phyloP scores from a whole-genome alignment of 2,888 invertebrate species.

The Teleiodes luculella region DNA sequence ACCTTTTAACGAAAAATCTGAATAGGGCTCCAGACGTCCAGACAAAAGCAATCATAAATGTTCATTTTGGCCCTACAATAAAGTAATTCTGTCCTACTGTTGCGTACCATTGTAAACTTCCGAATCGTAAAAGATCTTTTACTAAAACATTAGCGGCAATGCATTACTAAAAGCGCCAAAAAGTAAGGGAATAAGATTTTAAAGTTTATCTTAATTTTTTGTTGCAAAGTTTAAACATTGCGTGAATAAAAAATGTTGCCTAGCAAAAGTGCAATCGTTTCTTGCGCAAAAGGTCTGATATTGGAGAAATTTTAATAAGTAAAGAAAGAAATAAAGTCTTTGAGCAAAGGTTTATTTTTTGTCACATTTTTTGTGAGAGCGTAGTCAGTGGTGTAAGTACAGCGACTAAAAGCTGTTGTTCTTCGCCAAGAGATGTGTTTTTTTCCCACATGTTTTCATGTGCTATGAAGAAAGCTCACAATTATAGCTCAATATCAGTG shows the following conservation, averaged over 20 bases:
- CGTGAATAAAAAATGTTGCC: conserved; percentile 40
- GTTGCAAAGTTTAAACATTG: conserved; percentile 51
- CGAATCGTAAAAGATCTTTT: conserved; percentile 59
- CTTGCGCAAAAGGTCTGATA: conserved; percentile 45
- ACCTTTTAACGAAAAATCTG: conserved; percentile 50
- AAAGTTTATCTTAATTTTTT: conserved; percentile 33
- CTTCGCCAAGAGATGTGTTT: too few relatives aligned
- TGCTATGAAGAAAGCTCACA: too few relatives aligned
- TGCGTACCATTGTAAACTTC: conserved; percentile 63
- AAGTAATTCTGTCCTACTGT: conserved; percentile 71
- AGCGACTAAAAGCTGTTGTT: too few relatives aligned
- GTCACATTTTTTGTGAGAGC: too few relatives aligned
- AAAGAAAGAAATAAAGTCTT: conserved; percentile 11
- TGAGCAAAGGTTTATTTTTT: too few relatives aligned
- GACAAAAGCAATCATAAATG: conserved; percentile 59
- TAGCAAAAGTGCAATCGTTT: conserved; percentile 35
- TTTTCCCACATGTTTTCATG: too few relatives aligned
- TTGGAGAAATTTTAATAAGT: conserved; percentile 46
- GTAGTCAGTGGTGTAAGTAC: too few relatives aligned
- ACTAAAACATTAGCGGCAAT: conserved; percentile 61
- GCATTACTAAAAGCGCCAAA: too few relatives aligned
- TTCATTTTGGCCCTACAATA: conserved; percentile 63
- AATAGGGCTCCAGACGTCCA: conserved; percentile 27
- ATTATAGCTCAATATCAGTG: too few relatives aligned
- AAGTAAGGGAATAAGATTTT: conserved; percentile 26